These are phyloP conservation scores for Hyposmocoma kahamanoa DNA, from an alignment of 1,140 invertebrate genomes.

Conservation along the genomic window DNA sequence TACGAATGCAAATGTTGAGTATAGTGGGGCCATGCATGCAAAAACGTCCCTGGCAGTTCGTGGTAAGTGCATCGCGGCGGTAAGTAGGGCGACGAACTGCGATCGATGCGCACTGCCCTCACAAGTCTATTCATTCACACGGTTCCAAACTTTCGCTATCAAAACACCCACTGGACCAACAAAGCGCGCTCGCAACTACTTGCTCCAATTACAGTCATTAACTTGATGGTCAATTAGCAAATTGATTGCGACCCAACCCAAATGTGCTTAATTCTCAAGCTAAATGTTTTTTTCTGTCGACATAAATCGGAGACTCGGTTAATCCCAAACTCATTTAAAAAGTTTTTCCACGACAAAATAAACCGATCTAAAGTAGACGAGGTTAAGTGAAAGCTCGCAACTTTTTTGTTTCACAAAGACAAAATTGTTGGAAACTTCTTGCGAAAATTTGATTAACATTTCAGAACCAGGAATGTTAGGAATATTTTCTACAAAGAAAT, in stretches of 20 bases:
- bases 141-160: constrained; percentile 60
- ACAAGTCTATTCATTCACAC: constrained; percentile 64
- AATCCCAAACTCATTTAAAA: too few species aligned
- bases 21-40: constrained; percentile 1
- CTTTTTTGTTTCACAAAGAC: neutral
- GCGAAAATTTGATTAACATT: constrained; percentile 17
- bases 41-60: neutral
- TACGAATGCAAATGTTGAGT: neutral
- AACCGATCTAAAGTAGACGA: too few species aligned
- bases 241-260: too few species aligned
- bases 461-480: constrained; percentile 16
- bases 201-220: too few species aligned
- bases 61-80: constrained; percentile 51
- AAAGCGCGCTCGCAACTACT: too few species aligned
- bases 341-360: too few species aligned
- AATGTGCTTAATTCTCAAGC: too few species aligned
- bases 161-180: too few species aligned
- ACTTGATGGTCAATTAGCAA: too few species aligned
- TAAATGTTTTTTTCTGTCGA: too few species aligned
- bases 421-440: constrained; percentile 17
- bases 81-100: constrained; percentile 69
- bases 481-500: constrained; percentile 35
- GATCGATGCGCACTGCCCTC: constrained; percentile 59
- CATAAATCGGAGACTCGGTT: too few species aligned
- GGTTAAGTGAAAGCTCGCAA: too few species aligned